Percentiles rank a stretch among this genome's conserved stretches.
Conservation (phyloP, 2,113 vertebrate species). For the Diglossa brunneiventris region DNA sequence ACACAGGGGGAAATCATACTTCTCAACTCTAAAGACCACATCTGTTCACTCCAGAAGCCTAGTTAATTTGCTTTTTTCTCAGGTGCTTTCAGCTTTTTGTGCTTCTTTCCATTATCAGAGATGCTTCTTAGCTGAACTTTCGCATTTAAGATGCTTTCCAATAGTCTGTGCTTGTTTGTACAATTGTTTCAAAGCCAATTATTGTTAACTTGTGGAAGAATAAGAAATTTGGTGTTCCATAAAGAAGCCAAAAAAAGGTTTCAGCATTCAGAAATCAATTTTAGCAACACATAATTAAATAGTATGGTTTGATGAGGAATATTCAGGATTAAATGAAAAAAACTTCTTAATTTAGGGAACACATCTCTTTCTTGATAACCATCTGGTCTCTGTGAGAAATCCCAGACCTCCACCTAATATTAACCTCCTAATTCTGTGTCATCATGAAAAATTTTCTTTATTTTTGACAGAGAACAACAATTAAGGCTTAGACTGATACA, state of each 20-base stretch:
- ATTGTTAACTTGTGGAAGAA: neutral
- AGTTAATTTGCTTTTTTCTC: constrained; percentile 18
- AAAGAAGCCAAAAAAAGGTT: neutral
- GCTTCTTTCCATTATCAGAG: constrained; percentile 8
- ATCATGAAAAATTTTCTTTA: neutral
- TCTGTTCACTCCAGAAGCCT: constrained; percentile 6
- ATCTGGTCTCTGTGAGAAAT: neutral
- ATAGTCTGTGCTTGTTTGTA: neutral
- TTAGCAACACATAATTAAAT: neutral
- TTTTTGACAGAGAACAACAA: neutral
- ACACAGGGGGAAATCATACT: neutral
- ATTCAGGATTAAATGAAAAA: neutral
- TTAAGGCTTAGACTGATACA: neutral
- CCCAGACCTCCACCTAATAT: neutral
- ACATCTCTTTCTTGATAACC: neutral
- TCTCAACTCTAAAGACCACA: neutral
- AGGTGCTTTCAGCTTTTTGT: neutral
- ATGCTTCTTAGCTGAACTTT: neutral
- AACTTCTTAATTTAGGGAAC: neutral
- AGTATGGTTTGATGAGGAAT: neutral
- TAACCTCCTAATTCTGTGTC: neutral
- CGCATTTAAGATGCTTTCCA: constrained; percentile 11
- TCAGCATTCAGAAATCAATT: neutral
- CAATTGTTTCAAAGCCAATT: constrained; percentile 24
- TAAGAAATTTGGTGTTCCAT: neutral